These are phyloP conservation scores for Caenorhabditis sp. DNA, from an alignment of 2,888 invertebrate genomes.

Conservation along the genomic window DNA sequence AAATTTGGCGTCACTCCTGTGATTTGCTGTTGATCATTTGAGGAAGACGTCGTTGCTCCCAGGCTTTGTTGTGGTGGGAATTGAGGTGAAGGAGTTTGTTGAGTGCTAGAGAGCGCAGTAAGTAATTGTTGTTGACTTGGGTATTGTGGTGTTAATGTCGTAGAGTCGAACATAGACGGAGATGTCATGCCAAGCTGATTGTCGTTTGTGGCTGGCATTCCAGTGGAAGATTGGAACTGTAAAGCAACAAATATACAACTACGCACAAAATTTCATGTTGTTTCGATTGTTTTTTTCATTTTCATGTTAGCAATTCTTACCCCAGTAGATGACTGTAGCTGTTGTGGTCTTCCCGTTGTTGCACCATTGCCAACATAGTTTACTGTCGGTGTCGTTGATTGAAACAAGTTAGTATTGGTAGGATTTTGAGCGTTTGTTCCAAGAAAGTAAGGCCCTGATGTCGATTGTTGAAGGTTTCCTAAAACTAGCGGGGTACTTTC, in stretches of 20 bases:
- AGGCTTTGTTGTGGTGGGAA: slow-evolving; percentile 49
- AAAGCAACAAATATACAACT: slow-evolving; percentile 47
- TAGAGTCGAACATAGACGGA: slow-evolving; percentile 35
- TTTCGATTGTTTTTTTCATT: too few species aligned
- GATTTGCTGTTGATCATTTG: neutral
- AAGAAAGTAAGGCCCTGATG: slow-evolving; percentile 13
- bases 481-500: slow-evolving; percentile 26
- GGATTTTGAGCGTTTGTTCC: slow-evolving; percentile 18
- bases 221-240: slow-evolving; percentile 60
- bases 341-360: slow-evolving; percentile 7
- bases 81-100: slow-evolving; percentile 25
- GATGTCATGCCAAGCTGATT: slow-evolving; percentile 36
- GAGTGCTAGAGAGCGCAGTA: slow-evolving; percentile 5
- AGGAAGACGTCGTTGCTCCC: neutral
- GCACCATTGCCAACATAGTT: slow-evolving; percentile 34
- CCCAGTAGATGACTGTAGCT: slow-evolving; percentile 48
- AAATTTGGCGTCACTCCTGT: slow-evolving; percentile 26
- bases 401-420: slow-evolving; percentile 39
- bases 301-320: slow-evolving; percentile 50
- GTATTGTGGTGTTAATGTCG: slow-evolving; percentile 46
- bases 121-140: slow-evolving; percentile 46
- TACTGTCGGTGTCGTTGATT: slow-evolving; percentile 52
- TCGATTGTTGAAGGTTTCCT: slow-evolving; percentile 23
- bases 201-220: slow-evolving; percentile 43
- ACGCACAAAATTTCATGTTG: too few species aligned